Evolutionary conservation across 2,113 vertebrate species (phyloP).

Genomic region (Bufo bufo): DNA sequence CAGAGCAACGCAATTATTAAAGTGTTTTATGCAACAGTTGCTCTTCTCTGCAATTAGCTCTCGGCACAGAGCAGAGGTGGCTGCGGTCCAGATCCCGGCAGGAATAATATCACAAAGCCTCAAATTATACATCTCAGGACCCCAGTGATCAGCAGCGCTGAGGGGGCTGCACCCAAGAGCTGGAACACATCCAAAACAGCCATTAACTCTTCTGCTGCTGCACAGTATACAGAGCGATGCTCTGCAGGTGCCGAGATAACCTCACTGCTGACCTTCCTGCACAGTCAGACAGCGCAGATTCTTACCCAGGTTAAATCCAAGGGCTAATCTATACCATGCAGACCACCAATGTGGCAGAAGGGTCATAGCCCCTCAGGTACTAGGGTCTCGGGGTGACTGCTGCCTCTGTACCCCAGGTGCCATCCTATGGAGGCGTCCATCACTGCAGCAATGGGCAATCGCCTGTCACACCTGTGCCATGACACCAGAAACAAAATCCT

Average conservation of each 20-base stretch:
- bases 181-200: not conserved
- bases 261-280: not conserved
- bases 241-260: not conserved
- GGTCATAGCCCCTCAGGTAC: too few relatives aligned
- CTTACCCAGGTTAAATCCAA: not conserved
- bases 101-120: conserved; percentile 41
- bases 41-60: conserved; percentile 43
- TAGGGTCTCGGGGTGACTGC: too few relatives aligned
- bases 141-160: not conserved
- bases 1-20: conserved; percentile 40
- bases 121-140: conserved; percentile 44
- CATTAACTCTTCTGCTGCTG: not conserved
- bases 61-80: accelerated
- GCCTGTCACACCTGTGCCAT: too few relatives aligned
- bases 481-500: too few relatives aligned
- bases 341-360: too few relatives aligned
- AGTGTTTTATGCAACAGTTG: conserved; percentile 40
- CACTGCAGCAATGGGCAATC: too few relatives aligned
- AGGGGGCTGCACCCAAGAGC: not conserved
- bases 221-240: conserved; percentile 34
- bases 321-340: too few relatives aligned
- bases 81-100: not conserved
- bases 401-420: too few relatives aligned
- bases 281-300: not conserved
- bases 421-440: too few relatives aligned